phyloP scores from a whole-genome alignment of 2,113 vertebrate genomes.

The Nesogale talazaci region DNA sequence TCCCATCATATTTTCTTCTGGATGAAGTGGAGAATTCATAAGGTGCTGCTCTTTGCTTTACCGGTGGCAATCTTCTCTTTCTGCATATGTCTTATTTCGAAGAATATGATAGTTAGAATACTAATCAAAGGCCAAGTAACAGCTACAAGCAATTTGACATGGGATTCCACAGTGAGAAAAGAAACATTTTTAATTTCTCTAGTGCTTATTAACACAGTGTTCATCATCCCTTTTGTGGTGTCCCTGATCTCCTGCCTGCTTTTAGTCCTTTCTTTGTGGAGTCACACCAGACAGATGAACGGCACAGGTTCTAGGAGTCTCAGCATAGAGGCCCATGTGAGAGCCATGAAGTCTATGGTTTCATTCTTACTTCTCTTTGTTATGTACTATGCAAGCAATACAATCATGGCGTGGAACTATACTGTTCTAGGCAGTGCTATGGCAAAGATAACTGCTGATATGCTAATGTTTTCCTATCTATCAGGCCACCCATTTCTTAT shows the following conservation, averaged over 20 bases:
- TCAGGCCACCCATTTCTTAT: neutral
- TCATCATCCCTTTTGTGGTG: neutral
- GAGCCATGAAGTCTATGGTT: constrained; percentile 1
- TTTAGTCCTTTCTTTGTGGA: constrained; percentile 25
- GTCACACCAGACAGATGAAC: neutral
- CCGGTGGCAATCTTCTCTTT: neutral
- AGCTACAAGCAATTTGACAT: neutral
- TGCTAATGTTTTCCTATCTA: neutral
- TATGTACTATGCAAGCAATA: neutral
- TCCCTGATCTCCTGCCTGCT: neutral
- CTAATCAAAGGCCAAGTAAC: neutral
- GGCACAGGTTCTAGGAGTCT: neutral
- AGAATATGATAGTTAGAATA: rapidly evolving
- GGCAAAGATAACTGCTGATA: neutral
- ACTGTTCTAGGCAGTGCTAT: neutral
- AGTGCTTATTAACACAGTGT: neutral
- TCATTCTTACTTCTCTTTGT: constrained; percentile 5
- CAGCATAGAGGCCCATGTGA: neutral
- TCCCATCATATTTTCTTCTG: constrained; percentile 43
- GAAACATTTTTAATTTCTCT: neutral
- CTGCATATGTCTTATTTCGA: neutral
- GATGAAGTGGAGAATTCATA: constrained; percentile 40
- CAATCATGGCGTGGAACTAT: neutral
- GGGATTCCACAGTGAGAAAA: neutral
- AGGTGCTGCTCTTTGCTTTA: neutral